Percentiles rank a stretch among this genome's conserved stretches.
Evolutionary conservation across 1,140 invertebrate species (phyloP).

Genomic region (Mylabris phalerata): DNA sequence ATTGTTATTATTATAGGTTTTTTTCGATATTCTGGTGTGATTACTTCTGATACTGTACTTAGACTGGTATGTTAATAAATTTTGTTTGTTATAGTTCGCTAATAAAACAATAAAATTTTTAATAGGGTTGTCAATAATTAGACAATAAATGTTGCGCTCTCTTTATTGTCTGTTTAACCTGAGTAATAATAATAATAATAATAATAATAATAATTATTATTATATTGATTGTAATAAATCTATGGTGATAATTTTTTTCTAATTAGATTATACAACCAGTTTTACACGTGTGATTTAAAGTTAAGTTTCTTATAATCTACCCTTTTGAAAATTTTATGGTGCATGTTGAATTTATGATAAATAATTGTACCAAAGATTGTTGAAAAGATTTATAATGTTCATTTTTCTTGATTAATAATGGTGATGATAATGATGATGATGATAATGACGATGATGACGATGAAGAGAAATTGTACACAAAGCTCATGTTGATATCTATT

Average conservation of each 20-base stretch:
- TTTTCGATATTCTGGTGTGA: slow-evolving; percentile 10
- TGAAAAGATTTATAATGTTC: slow-evolving; percentile 2
- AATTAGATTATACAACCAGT: no score
- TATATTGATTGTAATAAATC: no score
- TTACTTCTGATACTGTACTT: slow-evolving; percentile 10
- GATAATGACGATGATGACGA: no score
- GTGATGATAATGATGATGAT: no score
- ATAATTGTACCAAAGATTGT: slow-evolving; percentile 27
- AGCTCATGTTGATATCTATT: slow-evolving; percentile 17
- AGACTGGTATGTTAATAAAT: slow-evolving; percentile 7
- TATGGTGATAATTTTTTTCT: no score
- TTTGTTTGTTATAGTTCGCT: slow-evolving; percentile 1
- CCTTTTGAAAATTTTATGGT: slow-evolving; percentile 18
- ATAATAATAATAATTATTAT: no score
- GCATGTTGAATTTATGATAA: slow-evolving; percentile 12
- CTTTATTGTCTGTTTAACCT: slow-evolving; percentile 5
- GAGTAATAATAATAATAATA: background rate
- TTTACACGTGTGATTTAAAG: background rate
- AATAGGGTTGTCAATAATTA: slow-evolving; percentile 9
- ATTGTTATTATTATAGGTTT: background rate
- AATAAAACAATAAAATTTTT: slow-evolving; percentile 11
- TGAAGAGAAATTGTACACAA: slow-evolving; percentile 6
- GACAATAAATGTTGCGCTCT: slow-evolving; percentile 12
- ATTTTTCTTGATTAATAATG: no score
- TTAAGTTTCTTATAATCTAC: background rate